Base-by-base conservation (phyloP, 1,140 invertebrate species). In the Drosophila pallidifrons region DNA sequence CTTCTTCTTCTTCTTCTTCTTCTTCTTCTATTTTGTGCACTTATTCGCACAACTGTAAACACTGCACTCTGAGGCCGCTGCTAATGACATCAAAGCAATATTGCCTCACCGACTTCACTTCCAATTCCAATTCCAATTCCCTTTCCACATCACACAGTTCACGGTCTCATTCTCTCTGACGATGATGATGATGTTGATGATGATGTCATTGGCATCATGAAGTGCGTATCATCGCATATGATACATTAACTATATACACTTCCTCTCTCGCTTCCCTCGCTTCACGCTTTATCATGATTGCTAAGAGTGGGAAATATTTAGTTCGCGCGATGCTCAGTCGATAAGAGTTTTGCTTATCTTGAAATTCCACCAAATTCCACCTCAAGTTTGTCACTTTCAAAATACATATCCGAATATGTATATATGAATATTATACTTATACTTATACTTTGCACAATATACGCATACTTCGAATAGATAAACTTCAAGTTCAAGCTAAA, bases 131-230 rank as follows among this genome's bases (percentile, higher is more conserved):
- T 8, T 28, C 30, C 49, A 46, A 51, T 47, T 43, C 35, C 20
- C 25, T 32, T 32, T 11, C 51, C 51, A 52, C 49, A 3, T 25
- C 10, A 20, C 51, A 54, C 30, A 32, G 30, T 15, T 35, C 5
- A 1, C 13, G n/a, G 6, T 15, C 28, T 11, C 25, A 25, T 35
- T 32, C 30, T 32, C 30, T 8, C 25, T 25, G 15, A 69, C 60
- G 54, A 69, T 65, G 54, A 73, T 83, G 81, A 83, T 83, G 81
- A 16, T 1, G 16, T 1, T 16, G 15, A 69, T 64, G 54, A 73
- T 83, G 81, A 83, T 83, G 81, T 83, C 81, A 83, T 75, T 75
- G 72, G 72, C 81, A 82, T 77, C 81, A 71, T 41, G 41, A 43
- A 68, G 58, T 69, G 66, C 81, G 81, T 83, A 64, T 66, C 76